phyloP scores from a whole-genome alignment of 2,113 vertebrate species.

The Albula goreensis region DNA sequence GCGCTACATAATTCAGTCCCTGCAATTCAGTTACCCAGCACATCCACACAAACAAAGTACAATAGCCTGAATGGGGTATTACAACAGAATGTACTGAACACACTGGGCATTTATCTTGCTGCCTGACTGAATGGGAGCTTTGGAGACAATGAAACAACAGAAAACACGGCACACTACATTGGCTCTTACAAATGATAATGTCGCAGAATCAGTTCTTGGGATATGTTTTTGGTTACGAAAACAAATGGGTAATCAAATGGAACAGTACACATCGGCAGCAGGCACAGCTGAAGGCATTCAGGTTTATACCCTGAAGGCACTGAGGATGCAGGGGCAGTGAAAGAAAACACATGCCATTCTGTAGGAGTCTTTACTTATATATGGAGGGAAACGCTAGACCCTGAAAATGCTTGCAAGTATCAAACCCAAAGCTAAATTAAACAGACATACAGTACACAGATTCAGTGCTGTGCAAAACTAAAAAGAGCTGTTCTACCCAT shows the following conservation, averaged over 20 bases:
- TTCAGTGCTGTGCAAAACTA: conserved; percentile 8
- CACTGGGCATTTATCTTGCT: not conserved
- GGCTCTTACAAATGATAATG: not conserved
- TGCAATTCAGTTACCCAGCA: not conserved
- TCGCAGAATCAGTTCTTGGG: not conserved
- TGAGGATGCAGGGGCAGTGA: not conserved
- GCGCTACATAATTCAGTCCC: not conserved
- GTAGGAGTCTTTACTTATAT: not conserved
- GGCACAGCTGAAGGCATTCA: not conserved
- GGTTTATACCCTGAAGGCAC: not conserved
- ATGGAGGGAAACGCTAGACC: not conserved
- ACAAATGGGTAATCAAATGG: not conserved
- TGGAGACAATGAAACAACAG: not conserved
- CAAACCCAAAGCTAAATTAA: not conserved
- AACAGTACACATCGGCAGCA: not conserved
- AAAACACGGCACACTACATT: not conserved
- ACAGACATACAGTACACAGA: not conserved
- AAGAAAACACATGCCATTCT: not conserved
- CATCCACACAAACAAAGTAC: not conserved
- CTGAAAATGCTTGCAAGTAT: not conserved
- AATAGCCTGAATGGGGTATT: not conserved
- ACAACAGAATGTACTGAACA: not conserved
- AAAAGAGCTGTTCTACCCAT: no score
- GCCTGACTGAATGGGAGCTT: no score
- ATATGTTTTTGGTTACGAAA: not conserved